Evolutionary conservation across 2,113 vertebrate species (phyloP), one percentile per base, ranked within the genome.

Genomic region (Megaceryle torquata): DNA sequence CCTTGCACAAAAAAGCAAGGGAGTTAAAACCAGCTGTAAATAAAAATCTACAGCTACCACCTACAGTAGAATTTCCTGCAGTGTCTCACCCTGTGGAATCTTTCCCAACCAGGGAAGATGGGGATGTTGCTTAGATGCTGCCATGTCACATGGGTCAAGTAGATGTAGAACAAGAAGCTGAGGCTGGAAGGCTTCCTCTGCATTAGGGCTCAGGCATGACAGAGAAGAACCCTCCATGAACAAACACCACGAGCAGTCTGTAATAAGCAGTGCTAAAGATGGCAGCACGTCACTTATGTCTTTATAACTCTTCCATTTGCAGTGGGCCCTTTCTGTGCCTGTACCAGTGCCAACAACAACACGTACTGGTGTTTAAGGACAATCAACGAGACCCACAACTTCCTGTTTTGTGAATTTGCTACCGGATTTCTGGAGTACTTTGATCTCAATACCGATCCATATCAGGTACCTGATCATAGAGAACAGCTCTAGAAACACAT

Each of bases 281-380:
- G 56, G 63, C 82, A 81, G 20, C 10, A 0, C 2, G 7, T 37
- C 29, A 13, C 39, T 96, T n/a, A 84, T 18, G 43, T 31, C 74
- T 88, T 41, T 79, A 1, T 85, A 74, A 76, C 64, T 57, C 63
- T 96, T 93, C 81, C 14, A 64, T 82, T 80, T 95, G 80, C 97
- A 99, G 99, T 99, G 98, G 99, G 99, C 67, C 98, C 99, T 10
- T 99, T 99, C 98, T 99, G 99, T 90, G 99, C 99, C 51, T 99
- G 99, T 96, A 99, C 99, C 92, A 99, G 99, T 61, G 99, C 99
- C 98, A 99, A 99, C 97, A 99, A 99, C 93, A 99, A 99, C 97
- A 99, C 99, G 0, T 99, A 99, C 97, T 99, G 99, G 99, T 99
- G 99, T 96, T 95, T 99, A 88, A 98, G 99, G 98, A 99, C 99